Percentiles rank a stretch among this genome's conserved stretches.
phyloP scores from a whole-genome alignment of 2,113 vertebrate species.

The Rhizomys pruinosus region DNA sequence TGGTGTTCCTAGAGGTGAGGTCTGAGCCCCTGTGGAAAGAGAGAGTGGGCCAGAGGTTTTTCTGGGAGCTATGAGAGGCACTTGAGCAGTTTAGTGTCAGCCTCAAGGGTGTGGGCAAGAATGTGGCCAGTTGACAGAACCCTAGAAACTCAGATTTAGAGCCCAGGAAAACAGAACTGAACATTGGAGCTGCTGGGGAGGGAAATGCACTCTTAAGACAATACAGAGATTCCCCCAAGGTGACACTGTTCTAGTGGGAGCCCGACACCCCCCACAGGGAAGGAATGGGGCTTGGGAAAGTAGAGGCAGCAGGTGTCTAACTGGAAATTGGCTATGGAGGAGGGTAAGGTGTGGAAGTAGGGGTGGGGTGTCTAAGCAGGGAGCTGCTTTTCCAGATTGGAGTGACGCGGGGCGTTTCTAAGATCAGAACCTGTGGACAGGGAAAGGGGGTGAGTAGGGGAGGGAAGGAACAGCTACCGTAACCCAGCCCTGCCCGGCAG shows the following conservation, averaged over 20 bases:
- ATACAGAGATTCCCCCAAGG: not conserved
- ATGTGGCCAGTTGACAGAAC: not conserved
- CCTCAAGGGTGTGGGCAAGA: not conserved
- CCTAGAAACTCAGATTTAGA: not conserved
- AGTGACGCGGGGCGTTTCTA: fast-evolving
- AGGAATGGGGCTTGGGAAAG: fast-evolving
- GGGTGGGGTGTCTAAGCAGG: not conserved
- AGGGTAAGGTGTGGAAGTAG: not conserved
- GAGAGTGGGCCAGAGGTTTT: not conserved
- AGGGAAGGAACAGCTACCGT: fast-evolving
- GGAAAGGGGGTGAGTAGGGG: not conserved
- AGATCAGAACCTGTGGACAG: not conserved
- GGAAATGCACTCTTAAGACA: not conserved
- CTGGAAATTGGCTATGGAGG: fast-evolving
- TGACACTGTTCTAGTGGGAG: not conserved
- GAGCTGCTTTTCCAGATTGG: not conserved
- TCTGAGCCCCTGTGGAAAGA: not conserved
- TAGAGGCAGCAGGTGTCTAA: not conserved
- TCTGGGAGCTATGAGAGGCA: not conserved
- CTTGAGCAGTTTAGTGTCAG: not conserved
- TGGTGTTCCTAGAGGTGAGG: not conserved
- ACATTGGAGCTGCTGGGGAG: not conserved
- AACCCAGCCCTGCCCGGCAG: slow-evolving; percentile 84
- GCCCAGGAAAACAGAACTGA: not conserved
- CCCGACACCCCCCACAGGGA: not conserved